Conservation (phyloP, 1,140 invertebrate genomes). For the Eubasilissa regina region DNA sequence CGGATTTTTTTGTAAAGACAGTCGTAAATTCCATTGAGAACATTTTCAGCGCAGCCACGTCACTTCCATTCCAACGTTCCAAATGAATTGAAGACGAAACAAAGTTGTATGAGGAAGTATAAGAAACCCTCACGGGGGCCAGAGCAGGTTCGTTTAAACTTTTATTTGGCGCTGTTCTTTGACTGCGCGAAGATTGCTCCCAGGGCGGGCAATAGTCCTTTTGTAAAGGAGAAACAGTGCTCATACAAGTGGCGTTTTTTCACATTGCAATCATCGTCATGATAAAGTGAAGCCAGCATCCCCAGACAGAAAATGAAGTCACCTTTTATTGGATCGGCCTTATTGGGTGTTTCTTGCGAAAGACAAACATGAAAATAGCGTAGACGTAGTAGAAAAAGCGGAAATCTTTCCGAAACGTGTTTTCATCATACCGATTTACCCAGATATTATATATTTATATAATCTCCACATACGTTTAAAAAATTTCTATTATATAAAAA, state of each 20-base stretch:
- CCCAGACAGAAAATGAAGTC: slow-evolving; percentile 12
- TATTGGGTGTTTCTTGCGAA: background rate
- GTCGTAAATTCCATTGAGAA: too few species aligned
- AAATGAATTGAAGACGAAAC: slow-evolving; percentile 51
- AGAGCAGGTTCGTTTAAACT: slow-evolving; percentile 51
- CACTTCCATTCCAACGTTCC: slow-evolving; percentile 35
- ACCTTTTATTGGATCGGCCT: background rate
- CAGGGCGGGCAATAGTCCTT: slow-evolving; percentile 47
- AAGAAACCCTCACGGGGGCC: slow-evolving; percentile 13
- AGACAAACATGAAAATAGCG: background rate
- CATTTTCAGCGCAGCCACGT: slow-evolving; percentile 30
- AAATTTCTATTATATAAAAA: too few species aligned
- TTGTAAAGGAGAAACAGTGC: slow-evolving; percentile 5
- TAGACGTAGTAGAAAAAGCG: too few species aligned
- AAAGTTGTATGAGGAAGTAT: slow-evolving; percentile 11
- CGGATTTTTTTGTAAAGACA: too few species aligned
- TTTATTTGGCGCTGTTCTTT: slow-evolving; percentile 54
- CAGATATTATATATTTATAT: too few species aligned
- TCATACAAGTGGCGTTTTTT: slow-evolving; percentile 42
- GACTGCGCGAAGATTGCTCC: slow-evolving; percentile 53
- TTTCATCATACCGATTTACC: too few species aligned
- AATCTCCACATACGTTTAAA: too few species aligned
- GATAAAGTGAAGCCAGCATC: slow-evolving; percentile 7
- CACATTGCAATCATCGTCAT: slow-evolving; percentile 42
- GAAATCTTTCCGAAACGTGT: too few species aligned